These are phyloP conservation scores for Cataglyphis cursor DNA, from an alignment of 2,888 invertebrate genomes.

Conservation along the genomic window DNA sequence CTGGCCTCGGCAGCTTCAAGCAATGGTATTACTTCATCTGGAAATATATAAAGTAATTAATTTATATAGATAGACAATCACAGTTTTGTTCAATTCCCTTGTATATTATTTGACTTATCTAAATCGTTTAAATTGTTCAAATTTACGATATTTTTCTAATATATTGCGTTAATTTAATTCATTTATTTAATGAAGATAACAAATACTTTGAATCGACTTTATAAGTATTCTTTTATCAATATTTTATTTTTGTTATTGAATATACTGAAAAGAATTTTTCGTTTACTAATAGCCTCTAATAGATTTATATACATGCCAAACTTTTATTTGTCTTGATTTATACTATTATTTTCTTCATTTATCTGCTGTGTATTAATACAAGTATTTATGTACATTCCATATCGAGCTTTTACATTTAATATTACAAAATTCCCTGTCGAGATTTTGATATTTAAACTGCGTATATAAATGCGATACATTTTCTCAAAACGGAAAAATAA, in stretches of 20 bases:
- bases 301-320: not conserved
- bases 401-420: not conserved
- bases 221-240: not conserved
- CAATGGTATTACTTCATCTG: constrained; percentile 94
- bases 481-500: constrained; percentile 20
- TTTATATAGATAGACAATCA: not conserved
- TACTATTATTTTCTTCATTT: not conserved
- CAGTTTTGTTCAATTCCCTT: not conserved
- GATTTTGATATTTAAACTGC: constrained; percentile 17
- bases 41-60: constrained; percentile 75
- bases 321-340: not conserved
- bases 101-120: not conserved
- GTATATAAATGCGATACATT: not conserved
- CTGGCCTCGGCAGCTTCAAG: constrained; percentile 95
- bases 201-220: not conserved
- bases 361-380: not conserved
- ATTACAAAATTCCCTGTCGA: not conserved
- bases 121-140: not conserved
- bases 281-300: not conserved
- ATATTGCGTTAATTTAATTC: not conserved
- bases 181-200: not conserved
- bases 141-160: not conserved
- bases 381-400: not conserved
- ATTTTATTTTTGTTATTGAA: not conserved
- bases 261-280: not conserved